A percentile compares a stretch with the other conserved stretches of the same genome.
Evolutionary conservation across 2,113 vertebrate genomes (phyloP).

Genomic region (Corythoichthys intestinalis): DNA sequence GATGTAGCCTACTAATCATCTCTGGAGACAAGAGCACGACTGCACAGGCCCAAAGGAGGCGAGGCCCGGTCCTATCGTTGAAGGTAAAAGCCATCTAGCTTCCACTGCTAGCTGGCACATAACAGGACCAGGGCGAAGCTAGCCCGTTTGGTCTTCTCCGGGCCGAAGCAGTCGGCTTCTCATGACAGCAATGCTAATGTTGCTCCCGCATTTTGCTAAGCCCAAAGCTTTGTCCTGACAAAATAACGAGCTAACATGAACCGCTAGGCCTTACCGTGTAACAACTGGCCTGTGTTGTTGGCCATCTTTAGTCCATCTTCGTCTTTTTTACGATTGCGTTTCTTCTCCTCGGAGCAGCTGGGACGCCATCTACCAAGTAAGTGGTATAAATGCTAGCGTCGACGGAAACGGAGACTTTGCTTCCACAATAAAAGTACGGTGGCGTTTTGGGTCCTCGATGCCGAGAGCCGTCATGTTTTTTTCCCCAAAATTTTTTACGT

Average conservation of each 20-base stretch:
- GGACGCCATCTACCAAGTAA: neutral
- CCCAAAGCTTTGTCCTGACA: neutral
- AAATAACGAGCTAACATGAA: neutral
- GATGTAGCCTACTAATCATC: too few relatives aligned
- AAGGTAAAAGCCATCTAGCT: constrained; percentile 11
- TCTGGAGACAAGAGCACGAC: too few relatives aligned
- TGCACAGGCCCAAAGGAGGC: too few relatives aligned
- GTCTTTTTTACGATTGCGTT: neutral
- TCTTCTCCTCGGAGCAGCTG: neutral
- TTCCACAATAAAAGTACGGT: neutral
- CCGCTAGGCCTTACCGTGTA: constrained; percentile 69
- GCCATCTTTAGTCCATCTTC: constrained; percentile 75
- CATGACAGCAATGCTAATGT: neutral
- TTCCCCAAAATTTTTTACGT: too few relatives aligned
- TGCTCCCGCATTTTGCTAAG: too few relatives aligned
- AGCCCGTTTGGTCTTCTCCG: neutral
- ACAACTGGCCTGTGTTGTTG: constrained; percentile 67
- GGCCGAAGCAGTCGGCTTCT: neutral
- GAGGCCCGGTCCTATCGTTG: too few relatives aligned
- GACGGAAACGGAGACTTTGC: neutral
- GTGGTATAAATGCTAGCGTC: neutral
- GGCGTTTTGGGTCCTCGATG: neutral
- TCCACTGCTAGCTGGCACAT: neutral
- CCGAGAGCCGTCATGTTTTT: neutral
- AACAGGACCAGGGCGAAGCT: neutral